Conservation (phyloP, 1,140 invertebrate genomes). For the Listronotus bonariensis region DNA sequence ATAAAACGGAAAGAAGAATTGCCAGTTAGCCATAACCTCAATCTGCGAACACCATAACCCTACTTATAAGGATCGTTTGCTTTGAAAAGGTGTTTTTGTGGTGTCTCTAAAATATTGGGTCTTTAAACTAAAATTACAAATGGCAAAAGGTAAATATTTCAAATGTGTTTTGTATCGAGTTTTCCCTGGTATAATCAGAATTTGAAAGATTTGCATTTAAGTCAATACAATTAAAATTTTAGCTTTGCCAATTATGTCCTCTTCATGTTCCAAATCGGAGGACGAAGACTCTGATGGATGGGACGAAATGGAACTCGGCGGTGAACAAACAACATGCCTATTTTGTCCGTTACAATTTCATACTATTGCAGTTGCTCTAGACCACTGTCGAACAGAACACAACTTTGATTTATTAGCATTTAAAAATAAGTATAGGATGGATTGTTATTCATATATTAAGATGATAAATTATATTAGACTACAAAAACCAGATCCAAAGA, state of each 20-base stretch:
- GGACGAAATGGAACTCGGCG: constrained; percentile 55
- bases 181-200: too few relatives aligned
- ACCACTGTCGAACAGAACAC: constrained; percentile 66
- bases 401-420: constrained; percentile 71
- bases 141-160: too few relatives aligned
- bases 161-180: too few relatives aligned
- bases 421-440: constrained; percentile 73
- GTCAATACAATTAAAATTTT: constrained; percentile 21
- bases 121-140: too few relatives aligned
- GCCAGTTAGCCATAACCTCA: too few relatives aligned
- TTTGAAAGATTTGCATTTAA: background rate
- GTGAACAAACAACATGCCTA: constrained; percentile 59
- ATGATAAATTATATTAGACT: constrained; percentile 84
- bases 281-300: constrained; percentile 55
- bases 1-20: too few relatives aligned
- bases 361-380: constrained; percentile 61
- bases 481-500: constrained; percentile 62
- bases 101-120: too few relatives aligned
- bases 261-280: constrained; percentile 33
- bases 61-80: too few relatives aligned
- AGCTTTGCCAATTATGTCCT: constrained; percentile 24
- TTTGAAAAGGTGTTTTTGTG: too few relatives aligned
- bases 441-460: constrained; percentile 86
- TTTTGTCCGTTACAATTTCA: constrained; percentile 62
- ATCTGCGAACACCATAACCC: too few relatives aligned